Evolutionary conservation across 1,140 invertebrate species (phyloP), one percentile per base, ranked within the genome.

Genomic region (Halictus rubicundus): DNA sequence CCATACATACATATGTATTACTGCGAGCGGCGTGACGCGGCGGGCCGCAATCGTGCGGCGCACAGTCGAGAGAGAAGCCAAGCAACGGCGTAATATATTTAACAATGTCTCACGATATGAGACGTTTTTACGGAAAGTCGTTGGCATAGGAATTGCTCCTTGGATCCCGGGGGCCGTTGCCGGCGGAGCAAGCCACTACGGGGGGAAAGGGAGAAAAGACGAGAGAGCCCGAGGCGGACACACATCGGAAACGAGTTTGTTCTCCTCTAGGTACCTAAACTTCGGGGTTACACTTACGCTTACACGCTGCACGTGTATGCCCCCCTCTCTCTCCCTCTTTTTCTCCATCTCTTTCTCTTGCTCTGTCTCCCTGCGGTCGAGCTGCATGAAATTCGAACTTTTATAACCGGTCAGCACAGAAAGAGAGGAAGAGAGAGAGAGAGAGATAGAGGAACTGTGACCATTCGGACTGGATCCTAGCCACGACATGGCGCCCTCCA

Each of bases 101-200:
- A 89, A 89, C 88, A 89, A 87, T 90, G 82, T 86, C 81, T 83
- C 78, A 80, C 87, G 76, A 84, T 82, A 81, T 86, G 83, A 84
- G 81, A 86, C 81, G 81, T 88, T 91, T 91, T 90, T 91, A 90
- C 89, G 87, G 88, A 91, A 88, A 89, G 88, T 92, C 91, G 88
- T 91, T 91, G 85, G 91, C 91, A 92, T 92, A 91, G 87, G 76
- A 92, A 92, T 92, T 83, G 90, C 90, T 88, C 80, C 68, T 91
- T 89, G 88, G 85, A 76, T 75, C 23, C 46, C 42, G 42, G 49
- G 5, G 72, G 39, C 14, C 37, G 57, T 0, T 27, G 9, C 14
- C 32, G 59, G 10, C 25, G 21, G 8, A 19, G 54, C 25, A n/a
- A 21, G 54, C 37, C 77, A 74, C 37, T 37, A 46, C 37, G 54